Evolutionary conservation across 2,888 invertebrate genomes (phyloP).

Genomic region (Epiblema foenella): DNA sequence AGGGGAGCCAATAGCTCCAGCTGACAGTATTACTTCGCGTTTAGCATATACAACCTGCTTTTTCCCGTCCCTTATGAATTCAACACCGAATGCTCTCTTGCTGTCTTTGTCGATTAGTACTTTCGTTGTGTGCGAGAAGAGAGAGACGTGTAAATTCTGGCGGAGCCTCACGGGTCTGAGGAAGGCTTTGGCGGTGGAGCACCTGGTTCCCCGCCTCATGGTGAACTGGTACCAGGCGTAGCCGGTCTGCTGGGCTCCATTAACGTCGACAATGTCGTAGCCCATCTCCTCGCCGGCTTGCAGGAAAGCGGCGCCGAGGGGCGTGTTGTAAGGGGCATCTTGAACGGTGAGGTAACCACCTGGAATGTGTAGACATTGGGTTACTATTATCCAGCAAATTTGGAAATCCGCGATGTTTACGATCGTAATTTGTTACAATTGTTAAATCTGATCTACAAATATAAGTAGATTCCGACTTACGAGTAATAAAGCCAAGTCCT

Average conservation of each 20-base stretch:
- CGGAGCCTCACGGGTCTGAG: slow-evolving; percentile 90
- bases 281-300: slow-evolving; percentile 97
- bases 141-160: slow-evolving; percentile 91
- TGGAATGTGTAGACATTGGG: slow-evolving; percentile 62
- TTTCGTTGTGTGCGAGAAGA: slow-evolving; percentile 92
- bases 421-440: background rate
- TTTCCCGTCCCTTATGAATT: slow-evolving; percentile 88
- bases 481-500: too few relatives aligned
- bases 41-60: slow-evolving; percentile 87
- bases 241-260: slow-evolving; percentile 94
- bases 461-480: too few relatives aligned
- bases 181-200: slow-evolving; percentile 94
- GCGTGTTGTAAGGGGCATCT: slow-evolving; percentile 92
- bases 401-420: too few relatives aligned
- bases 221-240: slow-evolving; percentile 95
- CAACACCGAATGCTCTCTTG: slow-evolving; percentile 91
- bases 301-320: slow-evolving; percentile 92
- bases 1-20: slow-evolving; percentile 96
- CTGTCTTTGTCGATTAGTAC: slow-evolving; percentile 89
- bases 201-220: slow-evolving; percentile 93
- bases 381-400: background rate
- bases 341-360: slow-evolving; percentile 92
- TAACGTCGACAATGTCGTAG: slow-evolving; percentile 93
- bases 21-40: slow-evolving; percentile 93
- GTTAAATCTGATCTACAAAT: too few relatives aligned